Evolutionary conservation across 1,140 invertebrate genomes (phyloP).

Genomic region (Aphis craccivora): DNA sequence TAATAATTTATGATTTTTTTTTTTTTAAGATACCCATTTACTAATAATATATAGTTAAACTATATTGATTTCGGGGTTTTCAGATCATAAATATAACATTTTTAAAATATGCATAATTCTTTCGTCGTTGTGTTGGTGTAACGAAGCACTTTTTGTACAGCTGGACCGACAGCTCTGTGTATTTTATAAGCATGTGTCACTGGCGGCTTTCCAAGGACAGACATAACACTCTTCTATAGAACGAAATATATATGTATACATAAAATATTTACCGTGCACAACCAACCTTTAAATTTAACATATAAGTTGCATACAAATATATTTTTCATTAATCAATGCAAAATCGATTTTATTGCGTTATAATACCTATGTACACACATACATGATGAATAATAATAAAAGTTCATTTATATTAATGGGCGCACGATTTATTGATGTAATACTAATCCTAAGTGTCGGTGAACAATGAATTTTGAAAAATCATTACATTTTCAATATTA

Average conservation of each 20-base stretch:
- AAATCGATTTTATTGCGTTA: neutral
- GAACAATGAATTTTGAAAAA: neutral
- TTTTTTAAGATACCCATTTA: too few species aligned
- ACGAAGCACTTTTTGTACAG: neutral
- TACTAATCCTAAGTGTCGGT: neutral
- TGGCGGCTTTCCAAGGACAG: constrained; percentile 23
- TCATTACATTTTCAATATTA: neutral
- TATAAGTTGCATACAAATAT: neutral
- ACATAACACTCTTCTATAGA: neutral
- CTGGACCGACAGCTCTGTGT: neutral
- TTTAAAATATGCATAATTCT: neutral
- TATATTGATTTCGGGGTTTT: neutral
- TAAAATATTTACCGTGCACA: neutral
- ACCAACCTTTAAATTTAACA: neutral
- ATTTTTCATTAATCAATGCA: neutral
- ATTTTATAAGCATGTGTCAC: neutral
- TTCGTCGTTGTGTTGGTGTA: neutral
- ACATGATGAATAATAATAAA: neutral
- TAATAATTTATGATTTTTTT: neutral
- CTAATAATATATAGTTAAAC: neutral
- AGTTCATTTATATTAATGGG: neutral
- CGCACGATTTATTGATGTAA: neutral
- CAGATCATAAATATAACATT: neutral
- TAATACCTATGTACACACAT: neutral
- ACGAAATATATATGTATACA: neutral